Conservation (phyloP, 2,888 invertebrate genomes). For the Drosophila robusta region DNA sequence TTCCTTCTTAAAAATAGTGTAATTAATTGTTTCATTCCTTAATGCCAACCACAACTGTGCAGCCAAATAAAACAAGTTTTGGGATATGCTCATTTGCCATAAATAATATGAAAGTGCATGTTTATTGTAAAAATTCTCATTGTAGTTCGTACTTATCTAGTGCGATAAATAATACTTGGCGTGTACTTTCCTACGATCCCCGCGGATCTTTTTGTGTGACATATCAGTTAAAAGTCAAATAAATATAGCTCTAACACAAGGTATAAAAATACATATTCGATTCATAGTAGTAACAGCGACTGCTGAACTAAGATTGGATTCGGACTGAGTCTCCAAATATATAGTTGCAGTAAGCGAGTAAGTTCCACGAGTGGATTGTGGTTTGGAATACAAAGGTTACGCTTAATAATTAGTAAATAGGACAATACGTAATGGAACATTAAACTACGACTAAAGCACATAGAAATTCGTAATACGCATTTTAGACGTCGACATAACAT, state of each 20-base stretch:
- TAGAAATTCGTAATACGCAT: slow-evolving; percentile 57
- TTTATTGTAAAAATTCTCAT: slow-evolving; percentile 59
- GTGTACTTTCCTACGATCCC: slow-evolving; percentile 40
- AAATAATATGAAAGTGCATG: slow-evolving; percentile 54
- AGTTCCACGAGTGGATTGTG: background rate
- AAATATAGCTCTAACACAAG: slow-evolving; percentile 54
- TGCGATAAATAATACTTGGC: slow-evolving; percentile 74
- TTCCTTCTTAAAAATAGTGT: no score
- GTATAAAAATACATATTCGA: slow-evolving; percentile 68
- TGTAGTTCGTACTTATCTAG: slow-evolving; percentile 50
- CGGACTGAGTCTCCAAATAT: background rate
- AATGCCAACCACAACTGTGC: no score
- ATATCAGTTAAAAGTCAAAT: slow-evolving; percentile 48
- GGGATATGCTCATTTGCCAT: slow-evolving; percentile 41
- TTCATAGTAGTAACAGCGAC: slow-evolving; percentile 23
- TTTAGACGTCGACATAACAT: slow-evolving; percentile 37
- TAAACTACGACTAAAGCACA: slow-evolving; percentile 60
- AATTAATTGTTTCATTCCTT: no score
- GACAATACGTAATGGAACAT: slow-evolving; percentile 33
- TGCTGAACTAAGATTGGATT: background rate
- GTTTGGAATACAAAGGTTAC: slow-evolving; percentile 32
- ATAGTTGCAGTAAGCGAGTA: background rate
- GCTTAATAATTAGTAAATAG: slow-evolving; percentile 47
- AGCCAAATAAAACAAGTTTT: slow-evolving; percentile 10
- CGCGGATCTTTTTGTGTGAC: slow-evolving; percentile 45